Percentiles rank a stretch among this genome's conserved stretches.
These are phyloP conservation scores for Rachycentron canadum DNA, from an alignment of 2,797 vertebrate species.

Conservation along the genomic window DNA sequence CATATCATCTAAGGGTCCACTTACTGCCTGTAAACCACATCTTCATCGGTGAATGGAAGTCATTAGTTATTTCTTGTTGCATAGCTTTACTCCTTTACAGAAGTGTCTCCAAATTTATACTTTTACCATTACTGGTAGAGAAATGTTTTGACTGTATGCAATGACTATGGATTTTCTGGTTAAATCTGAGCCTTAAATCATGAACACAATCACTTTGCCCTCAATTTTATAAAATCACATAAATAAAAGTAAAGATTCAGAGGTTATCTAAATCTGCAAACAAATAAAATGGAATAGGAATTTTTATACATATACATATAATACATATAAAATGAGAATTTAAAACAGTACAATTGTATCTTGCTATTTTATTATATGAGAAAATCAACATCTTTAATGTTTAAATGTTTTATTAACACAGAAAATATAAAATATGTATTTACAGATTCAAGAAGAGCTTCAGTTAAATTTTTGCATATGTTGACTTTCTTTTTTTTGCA, in stretches of 20 bases:
- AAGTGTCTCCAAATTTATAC: neutral
- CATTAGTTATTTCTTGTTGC: neutral
- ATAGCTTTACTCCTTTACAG: neutral
- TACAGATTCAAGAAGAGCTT: constrained; percentile 46
- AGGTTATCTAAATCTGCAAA: neutral
- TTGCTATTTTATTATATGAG: neutral
- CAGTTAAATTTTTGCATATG: constrained; percentile 52
- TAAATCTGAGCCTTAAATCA: neutral
- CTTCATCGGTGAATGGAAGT: neutral
- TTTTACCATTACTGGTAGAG: neutral
- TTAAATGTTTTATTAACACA: constrained; percentile 65
- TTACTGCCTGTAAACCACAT: neutral
- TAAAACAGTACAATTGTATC: neutral
- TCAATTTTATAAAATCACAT: too few species aligned
- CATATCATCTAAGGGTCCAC: too few species aligned
- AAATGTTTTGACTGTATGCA: neutral
- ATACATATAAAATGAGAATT: neutral
- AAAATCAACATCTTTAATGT: neutral
- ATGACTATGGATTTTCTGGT: too few species aligned
- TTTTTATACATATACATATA: too few species aligned
- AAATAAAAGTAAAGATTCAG: too few species aligned
- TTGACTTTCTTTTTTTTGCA: neutral
- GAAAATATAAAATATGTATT: constrained; percentile 67
- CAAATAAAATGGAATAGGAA: neutral
- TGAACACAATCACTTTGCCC: neutral